Base-by-base conservation (phyloP, 2,888 invertebrate genomes). In the Cantharis flavilabris region DNA sequence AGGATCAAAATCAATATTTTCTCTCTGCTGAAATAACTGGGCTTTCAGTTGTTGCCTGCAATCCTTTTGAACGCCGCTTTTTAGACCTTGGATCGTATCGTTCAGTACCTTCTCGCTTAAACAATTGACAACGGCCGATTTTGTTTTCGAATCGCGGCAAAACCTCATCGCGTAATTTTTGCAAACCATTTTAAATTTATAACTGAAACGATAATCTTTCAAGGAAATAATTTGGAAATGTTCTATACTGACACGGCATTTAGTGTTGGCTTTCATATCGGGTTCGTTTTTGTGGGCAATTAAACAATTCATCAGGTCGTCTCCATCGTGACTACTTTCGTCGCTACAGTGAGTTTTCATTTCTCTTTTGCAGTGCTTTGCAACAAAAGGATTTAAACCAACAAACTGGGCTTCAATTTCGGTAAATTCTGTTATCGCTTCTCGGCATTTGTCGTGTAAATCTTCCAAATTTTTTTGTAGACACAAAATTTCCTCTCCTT, bases 201-300 rank as follows among this genome's bases (percentile, higher is more conserved):
- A 95, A 1, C 96, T 96, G 87, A 98, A 99, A 84, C 94, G 94
- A 88, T 97, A 98, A 89, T 97, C 97, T 88, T 98, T 97, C 81
- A 99, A 87, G 3, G 97, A 95, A 79, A 98, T 95, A 78, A 99
- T 90, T 89, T 99, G 99, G 86, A 98, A 98, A 90, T 99, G 99
- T 89, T 99, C 98, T 71, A 99, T 95, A 78, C 97, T 97, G 62
- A 96, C 96, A 80, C 95, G 92, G 88, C 99, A 99, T 88, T 97
- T 97, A 79, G 89, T 90, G 86, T 95, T 94, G 16, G 92, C 91
- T 84, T 94, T 93, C 84, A 97, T 92, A 84, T 95, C 93, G 5
- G 94, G 92, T 83, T 96, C 94, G 87, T 97, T 97, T 89, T 98
- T 99, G 87, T 97, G 95, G 62, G 93, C 90, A 76, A 98, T 96